These are phyloP conservation scores for Athalia rosae DNA, from an alignment of 2,888 invertebrate genomes.

Conservation along the genomic window DNA sequence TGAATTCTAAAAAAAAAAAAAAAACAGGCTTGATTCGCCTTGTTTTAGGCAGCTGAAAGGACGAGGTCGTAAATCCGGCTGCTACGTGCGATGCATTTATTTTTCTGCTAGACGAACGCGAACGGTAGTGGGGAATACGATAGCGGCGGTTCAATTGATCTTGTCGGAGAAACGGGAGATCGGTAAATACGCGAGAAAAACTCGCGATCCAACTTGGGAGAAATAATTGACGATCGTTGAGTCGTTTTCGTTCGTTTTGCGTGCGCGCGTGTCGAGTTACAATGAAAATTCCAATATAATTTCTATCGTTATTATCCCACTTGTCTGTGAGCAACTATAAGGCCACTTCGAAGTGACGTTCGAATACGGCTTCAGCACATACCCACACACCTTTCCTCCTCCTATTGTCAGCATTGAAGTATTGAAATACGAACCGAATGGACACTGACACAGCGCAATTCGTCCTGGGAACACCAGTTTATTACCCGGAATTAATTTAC, in stretches of 20 bases:
- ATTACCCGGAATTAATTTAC: slow-evolving; percentile 34
- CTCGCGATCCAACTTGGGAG: too few relatives aligned
- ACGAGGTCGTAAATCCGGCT: slow-evolving; percentile 38
- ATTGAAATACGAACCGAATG: slow-evolving; percentile 28
- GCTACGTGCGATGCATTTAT: slow-evolving; percentile 34
- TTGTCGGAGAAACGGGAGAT: slow-evolving; percentile 7
- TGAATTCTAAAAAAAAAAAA: not conserved
- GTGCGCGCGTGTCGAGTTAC: too few relatives aligned
- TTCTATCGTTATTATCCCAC: too few relatives aligned
- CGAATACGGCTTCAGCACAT: not conserved
- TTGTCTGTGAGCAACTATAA: too few relatives aligned
- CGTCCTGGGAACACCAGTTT: slow-evolving; percentile 9
- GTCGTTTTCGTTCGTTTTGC: too few relatives aligned
- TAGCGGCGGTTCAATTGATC: slow-evolving; percentile 10
- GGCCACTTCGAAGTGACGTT: not conserved
- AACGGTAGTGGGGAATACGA: slow-evolving; percentile 6
- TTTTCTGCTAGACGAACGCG: slow-evolving; percentile 6
- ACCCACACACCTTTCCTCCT: too few relatives aligned
- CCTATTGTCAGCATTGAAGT: not conserved
- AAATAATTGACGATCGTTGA: not conserved
- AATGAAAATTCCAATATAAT: too few relatives aligned
- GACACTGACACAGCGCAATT: slow-evolving; percentile 26
- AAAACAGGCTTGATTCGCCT: slow-evolving; percentile 1
- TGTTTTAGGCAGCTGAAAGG: slow-evolving; percentile 38
- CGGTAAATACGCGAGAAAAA: not conserved